Evolutionary conservation across 2,113 vertebrate genomes (phyloP), one percentile per base, ranked within the genome.

Genomic region (Lipophrys pholis): DNA sequence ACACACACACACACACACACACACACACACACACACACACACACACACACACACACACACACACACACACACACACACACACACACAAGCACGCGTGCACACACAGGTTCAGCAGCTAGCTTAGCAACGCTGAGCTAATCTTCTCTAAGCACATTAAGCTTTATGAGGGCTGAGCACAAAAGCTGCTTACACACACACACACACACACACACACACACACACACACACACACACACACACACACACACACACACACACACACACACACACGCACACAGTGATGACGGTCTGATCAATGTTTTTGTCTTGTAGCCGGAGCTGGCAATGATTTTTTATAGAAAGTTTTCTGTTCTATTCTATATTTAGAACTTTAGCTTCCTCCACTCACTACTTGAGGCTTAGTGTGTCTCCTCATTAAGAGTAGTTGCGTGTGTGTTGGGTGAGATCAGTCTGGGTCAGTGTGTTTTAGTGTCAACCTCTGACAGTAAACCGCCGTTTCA

Each of bases 131-230:
- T 57, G 78, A 84, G 87, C 88, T 93, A 92, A 93, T 93, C 93
- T 91, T 79, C 85, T 90, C 76, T 92, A 90, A 92, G 91, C 83
- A 90, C 89, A 89, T 92, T 92, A 93, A 91, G 82, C 84, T 88
- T 90, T 84, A 91, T 90, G 83, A 91, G 80, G 78, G 73, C 84
- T 90, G 84, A 89, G 83, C 53, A 83, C 73, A 82, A 93, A 93
- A 93, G 91, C 87, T 85, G 83, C 88, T 93, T 90, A 92, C 64
- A 52, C 63, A 76, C 63, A 62, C 55, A 74, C 56, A 61, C 55
- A 56, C 67, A 55, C 39, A 39, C 62, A 57, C 66, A 70, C 65
- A 57, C 48, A 53, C 48, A 16, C 70, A 65, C 56, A 66, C 64
- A 71, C 64, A 73, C 60, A 55, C 57, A 80, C 40, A 58, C 52